Evolutionary conservation across 1,140 invertebrate species (phyloP).

Genomic region (Listronotus bonariensis): DNA sequence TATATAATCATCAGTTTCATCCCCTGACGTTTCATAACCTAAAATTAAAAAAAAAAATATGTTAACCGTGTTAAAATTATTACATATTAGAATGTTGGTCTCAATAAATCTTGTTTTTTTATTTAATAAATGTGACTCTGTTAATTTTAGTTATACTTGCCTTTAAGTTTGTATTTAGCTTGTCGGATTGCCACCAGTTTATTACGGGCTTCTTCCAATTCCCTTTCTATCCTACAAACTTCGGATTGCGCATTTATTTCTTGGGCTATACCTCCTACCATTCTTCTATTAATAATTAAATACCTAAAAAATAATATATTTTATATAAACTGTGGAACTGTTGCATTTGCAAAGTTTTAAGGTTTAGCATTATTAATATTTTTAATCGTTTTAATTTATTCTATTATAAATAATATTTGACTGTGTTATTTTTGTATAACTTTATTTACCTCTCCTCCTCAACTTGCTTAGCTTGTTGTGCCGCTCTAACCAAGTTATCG

Average conservation of each 20-base stretch:
- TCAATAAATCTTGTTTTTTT: too few species aligned
- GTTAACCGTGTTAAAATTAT: not conserved
- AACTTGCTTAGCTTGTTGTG: slow-evolving; percentile 88
- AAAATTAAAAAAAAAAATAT: not conserved
- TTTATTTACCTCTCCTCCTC: slow-evolving; percentile 79
- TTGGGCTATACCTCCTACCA: slow-evolving; percentile 93
- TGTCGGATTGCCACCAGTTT: slow-evolving; percentile 83
- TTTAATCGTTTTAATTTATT: too few species aligned
- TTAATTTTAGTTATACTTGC: not conserved
- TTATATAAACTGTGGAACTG: too few species aligned
- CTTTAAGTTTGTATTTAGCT: slow-evolving; percentile 78
- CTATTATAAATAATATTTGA: too few species aligned
- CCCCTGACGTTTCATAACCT: slow-evolving; percentile 53
- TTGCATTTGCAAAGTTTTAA: too few species aligned
- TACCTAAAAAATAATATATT: slow-evolving; percentile 48
- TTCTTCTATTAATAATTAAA: slow-evolving; percentile 85
- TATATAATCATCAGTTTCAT: slow-evolving; percentile 53
- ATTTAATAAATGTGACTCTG: too few species aligned
- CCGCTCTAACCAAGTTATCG: slow-evolving; percentile 93
- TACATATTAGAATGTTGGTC: not conserved
- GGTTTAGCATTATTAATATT: too few species aligned
- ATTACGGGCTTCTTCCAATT: slow-evolving; percentile 90
- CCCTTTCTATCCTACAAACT: slow-evolving; percentile 89
- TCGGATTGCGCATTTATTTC: slow-evolving; percentile 74
- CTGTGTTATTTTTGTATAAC: too few species aligned